Evolutionary conservation across 1,140 invertebrate species (phyloP), one percentile per base, ranked within the genome.

Genomic region (Hyles euphorbiae): DNA sequence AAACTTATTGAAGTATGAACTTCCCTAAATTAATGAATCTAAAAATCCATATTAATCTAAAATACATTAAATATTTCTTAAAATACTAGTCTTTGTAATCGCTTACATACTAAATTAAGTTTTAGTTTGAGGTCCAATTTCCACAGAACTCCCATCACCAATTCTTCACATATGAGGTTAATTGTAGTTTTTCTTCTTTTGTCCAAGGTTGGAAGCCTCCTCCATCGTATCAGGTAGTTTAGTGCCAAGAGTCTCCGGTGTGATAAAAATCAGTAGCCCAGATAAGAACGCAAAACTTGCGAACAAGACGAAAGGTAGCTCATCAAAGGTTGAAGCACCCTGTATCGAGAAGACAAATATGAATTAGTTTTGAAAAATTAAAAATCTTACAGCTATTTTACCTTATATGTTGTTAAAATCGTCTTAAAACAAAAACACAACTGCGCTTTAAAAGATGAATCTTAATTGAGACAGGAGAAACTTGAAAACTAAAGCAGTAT

Each of bases 221-320:
- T 90, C 87, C 9, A 94, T 84, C 0, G 93, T 94, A 72, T 94
- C 93, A 0, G 94, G 94, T 48, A 95, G 78, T 61, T 91, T 92
- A n/a, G 87, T 90, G 43, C 92, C 91, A n/a, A 92, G 74, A 0
- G 93, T 79, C 60, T 82, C 78, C 1, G 94, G 94, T 53, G 94
- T 93, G 10, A 91, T 79, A 36, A 95, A 81, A 11, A 93, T 43
- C 11, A 64, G 49, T 3, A 53, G 1, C 2, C 62, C 62, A 9
- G 62, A 64, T 3, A 64, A 9, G 8, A 64, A 34, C 2, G 56
- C 61, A 3, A 63, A 33, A 9, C 22, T 12, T 32, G 34, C 61
- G 53, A 63, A 63, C 43, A 63, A 7, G 0, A 63, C 52, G 36
- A 58, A 63, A 3, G 61, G 61, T 3, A 63, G 32, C 33, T 60